Evolutionary conservation across 2,797 vertebrate species (phyloP).

Genomic region (Phylloscopus collybita): DNA sequence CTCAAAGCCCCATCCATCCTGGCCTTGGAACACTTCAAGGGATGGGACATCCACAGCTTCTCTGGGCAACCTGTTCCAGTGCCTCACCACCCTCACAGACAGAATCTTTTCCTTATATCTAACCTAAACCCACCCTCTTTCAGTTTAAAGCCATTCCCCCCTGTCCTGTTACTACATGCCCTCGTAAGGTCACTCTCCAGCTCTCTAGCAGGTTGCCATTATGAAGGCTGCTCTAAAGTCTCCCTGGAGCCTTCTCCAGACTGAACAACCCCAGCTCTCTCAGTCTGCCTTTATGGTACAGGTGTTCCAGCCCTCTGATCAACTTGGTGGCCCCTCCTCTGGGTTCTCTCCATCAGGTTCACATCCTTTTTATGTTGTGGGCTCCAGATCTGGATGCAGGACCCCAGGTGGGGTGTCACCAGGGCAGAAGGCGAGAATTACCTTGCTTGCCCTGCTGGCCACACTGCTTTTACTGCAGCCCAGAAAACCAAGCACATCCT

Average conservation of each 20-base stretch:
- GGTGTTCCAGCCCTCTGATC: background rate
- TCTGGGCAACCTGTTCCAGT: background rate
- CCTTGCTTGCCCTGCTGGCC: background rate
- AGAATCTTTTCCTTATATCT: background rate
- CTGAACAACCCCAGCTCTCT: background rate
- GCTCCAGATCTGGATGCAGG: background rate
- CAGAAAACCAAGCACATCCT: background rate
- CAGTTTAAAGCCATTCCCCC: background rate
- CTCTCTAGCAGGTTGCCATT: background rate
- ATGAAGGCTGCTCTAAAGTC: background rate
- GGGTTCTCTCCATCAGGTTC: background rate
- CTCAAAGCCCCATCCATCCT: background rate
- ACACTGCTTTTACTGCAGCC: background rate
- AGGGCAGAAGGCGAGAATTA: background rate
- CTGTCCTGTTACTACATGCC: background rate
- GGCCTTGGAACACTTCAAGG: background rate
- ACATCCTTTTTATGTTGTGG: background rate
- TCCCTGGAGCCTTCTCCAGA: background rate
- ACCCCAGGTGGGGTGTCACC: background rate
- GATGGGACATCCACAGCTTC: background rate
- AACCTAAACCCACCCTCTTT: background rate
- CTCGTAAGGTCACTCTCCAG: background rate
- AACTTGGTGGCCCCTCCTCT: background rate
- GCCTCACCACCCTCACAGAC: background rate
- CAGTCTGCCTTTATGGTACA: too few relatives aligned